Conservation (phyloP, 2,888 invertebrate genomes). For the Pomacea canaliculata region DNA sequence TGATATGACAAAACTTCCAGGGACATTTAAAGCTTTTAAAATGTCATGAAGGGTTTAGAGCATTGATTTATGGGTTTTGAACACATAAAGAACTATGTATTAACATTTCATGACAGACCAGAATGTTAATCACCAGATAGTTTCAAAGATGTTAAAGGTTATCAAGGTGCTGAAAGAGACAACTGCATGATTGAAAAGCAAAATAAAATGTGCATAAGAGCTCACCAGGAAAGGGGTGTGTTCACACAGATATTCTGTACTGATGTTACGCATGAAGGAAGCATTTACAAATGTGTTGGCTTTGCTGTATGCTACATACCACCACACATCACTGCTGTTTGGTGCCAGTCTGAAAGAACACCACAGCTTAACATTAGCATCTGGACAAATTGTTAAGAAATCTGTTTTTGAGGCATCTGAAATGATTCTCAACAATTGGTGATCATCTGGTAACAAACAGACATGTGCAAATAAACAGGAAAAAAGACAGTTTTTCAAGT, state of each 20-base stretch:
- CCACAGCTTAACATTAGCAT: too few species aligned
- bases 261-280: constrained; percentile 9
- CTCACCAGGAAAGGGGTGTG: constrained; percentile 13
- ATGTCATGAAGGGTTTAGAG: too few species aligned
- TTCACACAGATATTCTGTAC: neutral
- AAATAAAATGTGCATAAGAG: neutral
- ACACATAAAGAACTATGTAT: neutral
- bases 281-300: constrained; percentile 17
- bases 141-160: neutral
- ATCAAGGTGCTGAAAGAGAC: neutral
- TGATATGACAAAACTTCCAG: too few species aligned
- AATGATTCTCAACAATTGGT: too few species aligned
- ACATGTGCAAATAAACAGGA: too few species aligned
- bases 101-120: neutral
- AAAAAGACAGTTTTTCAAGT: too few species aligned
- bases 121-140: neutral
- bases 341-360: neutral
- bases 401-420: too few species aligned
- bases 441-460: too few species aligned
- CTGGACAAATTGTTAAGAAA: too few species aligned
- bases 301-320: constrained; percentile 10
- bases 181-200: neutral
- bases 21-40: too few species aligned
- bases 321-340: constrained; percentile 13
- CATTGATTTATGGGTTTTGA: neutral